A percentile compares a stretch with the other conserved stretches of the same genome.
These are phyloP conservation scores for Periophthalmus magnuspinnatus DNA, from an alignment of 2,797 vertebrate genomes.

Conservation along the genomic window DNA sequence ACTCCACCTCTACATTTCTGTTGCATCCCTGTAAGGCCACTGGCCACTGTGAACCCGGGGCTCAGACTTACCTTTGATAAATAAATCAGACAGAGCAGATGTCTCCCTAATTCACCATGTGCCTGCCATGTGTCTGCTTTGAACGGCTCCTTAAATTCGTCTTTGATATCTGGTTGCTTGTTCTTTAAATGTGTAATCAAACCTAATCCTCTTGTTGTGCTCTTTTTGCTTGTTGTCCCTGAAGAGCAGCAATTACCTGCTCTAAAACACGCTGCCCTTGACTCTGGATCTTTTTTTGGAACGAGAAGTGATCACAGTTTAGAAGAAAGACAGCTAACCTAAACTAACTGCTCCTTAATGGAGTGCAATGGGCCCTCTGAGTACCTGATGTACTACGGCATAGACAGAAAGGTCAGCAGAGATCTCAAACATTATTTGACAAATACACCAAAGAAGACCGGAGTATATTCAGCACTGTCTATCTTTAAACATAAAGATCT, in stretches of 20 bases:
- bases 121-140: constrained; percentile 53
- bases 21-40: constrained; percentile 21
- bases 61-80: constrained; percentile 53
- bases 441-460: constrained; percentile 30
- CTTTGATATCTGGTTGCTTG: constrained; percentile 59
- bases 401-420: constrained; percentile 36
- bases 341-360: constrained; percentile 47
- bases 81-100: constrained; percentile 50
- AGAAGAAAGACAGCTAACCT: constrained; percentile 28
- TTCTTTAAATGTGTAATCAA: constrained; percentile 66
- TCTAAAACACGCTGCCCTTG: constrained; percentile 51
- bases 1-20: constrained; percentile 22
- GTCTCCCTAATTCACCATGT: constrained; percentile 50
- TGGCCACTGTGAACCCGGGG: constrained; percentile 39
- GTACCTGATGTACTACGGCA: constrained; percentile 23
- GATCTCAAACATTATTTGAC: constrained; percentile 35
- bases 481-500: constrained; percentile 15
- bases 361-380: constrained; percentile 37
- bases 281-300: constrained; percentile 50
- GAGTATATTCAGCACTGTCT: constrained; percentile 26
- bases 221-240: constrained; percentile 56
- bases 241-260: constrained; percentile 64
- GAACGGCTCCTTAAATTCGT: constrained; percentile 48
- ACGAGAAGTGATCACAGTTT: constrained; percentile 35
- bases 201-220: constrained; percentile 65